phyloP scores from a whole-genome alignment of 2,113 vertebrate genomes.

The Urocitellus parryii region DNA sequence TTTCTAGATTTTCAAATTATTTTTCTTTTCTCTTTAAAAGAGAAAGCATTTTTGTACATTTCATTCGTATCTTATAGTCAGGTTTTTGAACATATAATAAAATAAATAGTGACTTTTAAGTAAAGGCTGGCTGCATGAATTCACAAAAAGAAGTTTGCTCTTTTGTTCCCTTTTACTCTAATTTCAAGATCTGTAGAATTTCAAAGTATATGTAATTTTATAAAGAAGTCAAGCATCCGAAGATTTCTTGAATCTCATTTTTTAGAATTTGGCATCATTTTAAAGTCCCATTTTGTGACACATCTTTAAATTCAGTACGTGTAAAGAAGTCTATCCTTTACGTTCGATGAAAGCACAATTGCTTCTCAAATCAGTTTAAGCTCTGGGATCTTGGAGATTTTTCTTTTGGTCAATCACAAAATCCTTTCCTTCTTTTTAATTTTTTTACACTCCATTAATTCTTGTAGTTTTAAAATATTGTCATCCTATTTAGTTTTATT shows the following conservation, averaged over 20 bases:
- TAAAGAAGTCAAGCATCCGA: neutral
- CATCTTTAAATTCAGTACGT: neutral
- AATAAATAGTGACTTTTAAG: neutral
- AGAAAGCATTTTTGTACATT: neutral
- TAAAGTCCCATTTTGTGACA: neutral
- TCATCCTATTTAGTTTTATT: neutral
- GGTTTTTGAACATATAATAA: neutral
- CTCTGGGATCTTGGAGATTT: neutral
- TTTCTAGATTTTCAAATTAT: neutral
- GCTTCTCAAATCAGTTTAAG: slow-evolving; percentile 11
- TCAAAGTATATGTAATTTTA: neutral
- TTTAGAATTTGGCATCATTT: slow-evolving; percentile 19
- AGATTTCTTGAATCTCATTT: neutral
- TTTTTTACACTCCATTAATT: slow-evolving; percentile 4
- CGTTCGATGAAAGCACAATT: slow-evolving; percentile 22
- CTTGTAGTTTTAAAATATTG: slow-evolving; percentile 47
- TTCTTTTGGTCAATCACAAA: slow-evolving; percentile 16
- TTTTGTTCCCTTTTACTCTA: neutral
- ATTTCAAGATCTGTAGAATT: slow-evolving; percentile 2
- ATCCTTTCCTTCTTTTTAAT: slow-evolving; percentile 3
- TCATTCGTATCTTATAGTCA: neutral
- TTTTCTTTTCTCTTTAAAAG: neutral
- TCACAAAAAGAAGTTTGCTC: neutral
- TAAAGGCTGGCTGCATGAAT: neutral
- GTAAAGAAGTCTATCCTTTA: slow-evolving; percentile 29